Evolutionary conservation across 1,140 invertebrate species (phyloP), one percentile per base, ranked within the genome.

Genomic region (Neomicropteryx cornuta): DNA sequence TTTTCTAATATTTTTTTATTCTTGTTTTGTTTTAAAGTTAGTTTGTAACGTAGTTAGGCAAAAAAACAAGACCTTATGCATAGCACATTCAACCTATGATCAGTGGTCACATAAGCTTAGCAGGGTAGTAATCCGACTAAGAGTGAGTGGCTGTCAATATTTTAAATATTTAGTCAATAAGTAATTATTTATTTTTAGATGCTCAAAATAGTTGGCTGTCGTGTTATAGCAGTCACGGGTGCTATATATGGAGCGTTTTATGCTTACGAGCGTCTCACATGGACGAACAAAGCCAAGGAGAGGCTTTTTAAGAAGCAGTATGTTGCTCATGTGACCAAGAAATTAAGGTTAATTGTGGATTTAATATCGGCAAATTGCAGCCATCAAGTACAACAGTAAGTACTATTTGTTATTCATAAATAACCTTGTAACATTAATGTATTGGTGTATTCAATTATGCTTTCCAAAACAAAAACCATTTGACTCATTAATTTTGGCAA

Each of bases 341-440:
- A 98, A 69, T 73, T 99, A 32, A 75, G 84, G 53, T 76, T 97
- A 40, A 97, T 98, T 55, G 91, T 98, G 10, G 93, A 97, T 68
- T 76, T 98, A 21, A 99, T 95, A 13, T 97, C 93, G 31, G 84
- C 91, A 17, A 98, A 99, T 68, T 98, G 95, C 63, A 97, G 94
- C 62, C 91, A 97, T 59, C 96, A 99, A 79, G 95, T 97, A 44
- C 87, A 95, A 62, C 88, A 94, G 87, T 90, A 56, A 76, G 79
- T 77, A 37, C 17, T 28, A 13, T 32, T 45, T 31, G 17, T 33
- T 20, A 37, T 43, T 38, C 33, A 31, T 41, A 19, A 29, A 36
- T 13, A 27, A 8, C 8, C n/a, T 31, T n/a, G 29, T 31, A 13
- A 13, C 13, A 17, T 31, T 6, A 6, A 31, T 13, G 13, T 14